phyloP scores from a whole-genome alignment of 2,888 invertebrate genomes.

The Geotrupes spiniger region DNA sequence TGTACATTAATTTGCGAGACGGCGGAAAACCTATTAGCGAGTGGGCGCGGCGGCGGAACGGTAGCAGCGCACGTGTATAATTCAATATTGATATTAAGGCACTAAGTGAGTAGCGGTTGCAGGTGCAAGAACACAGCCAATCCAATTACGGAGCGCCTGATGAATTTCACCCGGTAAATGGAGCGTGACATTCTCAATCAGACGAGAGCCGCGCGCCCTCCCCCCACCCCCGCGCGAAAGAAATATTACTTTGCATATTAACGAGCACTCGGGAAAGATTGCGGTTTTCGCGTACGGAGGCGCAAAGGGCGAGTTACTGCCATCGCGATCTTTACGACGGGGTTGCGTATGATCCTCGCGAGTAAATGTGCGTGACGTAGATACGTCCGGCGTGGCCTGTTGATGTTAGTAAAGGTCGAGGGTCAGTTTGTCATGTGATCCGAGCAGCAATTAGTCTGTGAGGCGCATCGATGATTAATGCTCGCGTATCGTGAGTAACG shows the following conservation, averaged over 20 bases:
- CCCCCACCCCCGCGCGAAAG: background rate
- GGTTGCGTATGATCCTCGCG: too few species aligned
- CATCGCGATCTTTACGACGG: too few species aligned
- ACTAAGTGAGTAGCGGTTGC: conserved; percentile 16
- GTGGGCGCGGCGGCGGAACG: background rate
- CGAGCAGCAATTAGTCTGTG: too few species aligned
- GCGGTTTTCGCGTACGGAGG: conserved; percentile 18
- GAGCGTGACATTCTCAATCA: background rate
- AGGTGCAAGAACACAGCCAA: conserved; percentile 17
- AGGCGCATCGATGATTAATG: too few species aligned
- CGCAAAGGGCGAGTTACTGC: conserved; percentile 17
- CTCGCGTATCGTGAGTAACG: too few species aligned
- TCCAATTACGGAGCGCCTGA: conserved; percentile 11
- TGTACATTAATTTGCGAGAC: conserved; percentile 1
- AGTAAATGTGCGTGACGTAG: too few species aligned
- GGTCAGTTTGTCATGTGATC: too few species aligned
- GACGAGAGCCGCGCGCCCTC: too few species aligned
- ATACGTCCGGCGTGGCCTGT: too few species aligned
- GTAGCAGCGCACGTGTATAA: conserved; percentile 16
- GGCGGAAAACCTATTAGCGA: conserved; percentile 1
- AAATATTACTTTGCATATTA: conserved; percentile 5
- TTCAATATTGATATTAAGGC: conserved; percentile 15
- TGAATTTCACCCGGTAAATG: conserved; percentile 4
- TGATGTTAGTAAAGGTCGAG: too few species aligned
- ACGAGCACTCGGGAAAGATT: conserved; percentile 1